phyloP scores from a whole-genome alignment of 2,113 vertebrate genomes.

The Sigmodon hispidus region DNA sequence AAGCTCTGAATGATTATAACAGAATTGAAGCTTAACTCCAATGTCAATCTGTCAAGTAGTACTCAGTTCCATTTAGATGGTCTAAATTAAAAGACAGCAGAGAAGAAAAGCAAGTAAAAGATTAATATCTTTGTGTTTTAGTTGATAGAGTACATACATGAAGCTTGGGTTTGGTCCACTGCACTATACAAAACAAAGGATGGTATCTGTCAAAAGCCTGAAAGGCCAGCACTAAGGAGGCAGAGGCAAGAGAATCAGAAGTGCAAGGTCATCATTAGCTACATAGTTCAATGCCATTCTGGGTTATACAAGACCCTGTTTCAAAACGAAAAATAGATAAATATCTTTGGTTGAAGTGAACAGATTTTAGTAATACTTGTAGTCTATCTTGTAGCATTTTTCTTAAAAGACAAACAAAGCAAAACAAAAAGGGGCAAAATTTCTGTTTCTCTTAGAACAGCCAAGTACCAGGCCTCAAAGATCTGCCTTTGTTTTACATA shows the following conservation, averaged over 20 bases:
- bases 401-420: neutral
- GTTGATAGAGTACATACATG: neutral
- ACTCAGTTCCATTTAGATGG: neutral
- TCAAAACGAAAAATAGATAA: neutral
- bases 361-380: neutral
- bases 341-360: neutral
- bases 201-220: neutral
- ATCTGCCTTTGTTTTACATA: constrained; percentile 60
- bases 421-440: neutral
- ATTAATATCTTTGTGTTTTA: neutral
- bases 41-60: neutral
- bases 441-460: neutral
- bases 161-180: neutral
- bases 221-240: neutral
- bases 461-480: neutral
- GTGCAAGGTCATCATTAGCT: neutral
- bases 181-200: neutral
- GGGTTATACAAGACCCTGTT: neutral
- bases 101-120: neutral
- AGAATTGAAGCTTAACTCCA: neutral
- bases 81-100: constrained; percentile 18
- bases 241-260: neutral
- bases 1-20: neutral
- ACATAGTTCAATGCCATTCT: neutral
- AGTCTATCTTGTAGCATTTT: neutral